These are phyloP conservation scores for Epinephelus cyanopodus DNA, from an alignment of 2,113 vertebrate species.

Conservation along the genomic window DNA sequence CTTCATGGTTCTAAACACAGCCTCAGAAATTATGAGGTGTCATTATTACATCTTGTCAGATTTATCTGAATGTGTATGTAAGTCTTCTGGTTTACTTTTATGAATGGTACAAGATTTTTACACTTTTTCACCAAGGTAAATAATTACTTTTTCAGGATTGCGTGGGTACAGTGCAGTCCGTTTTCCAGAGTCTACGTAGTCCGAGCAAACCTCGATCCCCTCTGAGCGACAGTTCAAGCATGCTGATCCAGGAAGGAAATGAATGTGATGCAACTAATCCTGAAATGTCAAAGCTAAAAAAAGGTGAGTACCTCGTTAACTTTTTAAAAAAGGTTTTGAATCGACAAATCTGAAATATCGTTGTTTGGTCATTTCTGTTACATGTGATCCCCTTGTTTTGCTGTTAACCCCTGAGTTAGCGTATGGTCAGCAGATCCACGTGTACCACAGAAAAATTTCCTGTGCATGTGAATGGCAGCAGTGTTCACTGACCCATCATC, in stretches of 20 bases:
- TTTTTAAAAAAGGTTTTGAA: background rate
- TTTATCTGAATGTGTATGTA: background rate
- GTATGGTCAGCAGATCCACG: conserved; percentile 39
- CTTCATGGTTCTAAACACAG: background rate
- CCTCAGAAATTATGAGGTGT: background rate
- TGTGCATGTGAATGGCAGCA: conserved; percentile 40
- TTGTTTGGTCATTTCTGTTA: background rate
- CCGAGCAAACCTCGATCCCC: conserved; percentile 88
- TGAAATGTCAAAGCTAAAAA: conserved; percentile 81
- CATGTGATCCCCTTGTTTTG: background rate
- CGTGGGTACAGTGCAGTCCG: conserved; percentile 81
- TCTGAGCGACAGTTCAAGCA: conserved; percentile 88
- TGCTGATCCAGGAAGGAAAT: conserved; percentile 87
- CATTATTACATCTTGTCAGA: background rate
- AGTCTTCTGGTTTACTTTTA: background rate
- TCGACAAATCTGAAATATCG: background rate
- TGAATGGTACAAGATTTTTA: background rate
- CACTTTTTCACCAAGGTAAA: background rate
- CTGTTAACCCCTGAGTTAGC: background rate
- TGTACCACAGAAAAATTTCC: conserved; percentile 9
- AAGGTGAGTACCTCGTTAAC: conserved; percentile 78
- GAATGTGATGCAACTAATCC: conserved; percentile 81
- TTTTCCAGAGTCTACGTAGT: conserved; percentile 85
- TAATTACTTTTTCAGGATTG: conserved; percentile 81
- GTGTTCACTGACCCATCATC: conserved; percentile 40